A percentile compares a stretch with the other conserved stretches of the same genome.
Conservation (phyloP, 2,113 vertebrate genomes). For the Rhea pennata region DNA sequence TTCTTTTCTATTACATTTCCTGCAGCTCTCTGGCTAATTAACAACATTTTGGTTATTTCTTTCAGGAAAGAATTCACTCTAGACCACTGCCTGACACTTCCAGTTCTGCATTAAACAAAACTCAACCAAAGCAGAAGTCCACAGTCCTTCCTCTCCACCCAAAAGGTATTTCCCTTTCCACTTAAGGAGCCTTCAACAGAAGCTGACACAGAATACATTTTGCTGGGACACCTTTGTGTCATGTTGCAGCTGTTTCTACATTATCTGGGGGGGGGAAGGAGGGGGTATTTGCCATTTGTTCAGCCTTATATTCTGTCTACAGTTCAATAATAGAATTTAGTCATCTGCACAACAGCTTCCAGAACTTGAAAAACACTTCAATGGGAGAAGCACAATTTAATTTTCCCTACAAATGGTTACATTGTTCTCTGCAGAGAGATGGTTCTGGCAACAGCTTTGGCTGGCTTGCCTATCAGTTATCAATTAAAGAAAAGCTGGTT, state of each 20-base stretch:
- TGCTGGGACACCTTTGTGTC: not conserved
- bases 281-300: not conserved
- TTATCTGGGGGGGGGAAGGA: fast-evolving
- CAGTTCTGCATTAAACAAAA: too few relatives aligned
- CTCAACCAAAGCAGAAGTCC: not conserved
- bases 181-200: not conserved
- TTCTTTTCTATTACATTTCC: not conserved
- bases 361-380: not conserved
- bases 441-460: not conserved
- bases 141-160: not conserved
- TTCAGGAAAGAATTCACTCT: not conserved
- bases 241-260: not conserved
- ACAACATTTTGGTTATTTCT: not conserved
- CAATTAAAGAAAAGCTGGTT: not conserved
- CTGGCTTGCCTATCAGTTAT: not conserved
- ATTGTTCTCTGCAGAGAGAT: not conserved
- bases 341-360: not conserved
- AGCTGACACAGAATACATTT: not conserved
- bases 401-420: not conserved
- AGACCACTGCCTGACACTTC: not conserved
- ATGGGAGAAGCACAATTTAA: not conserved
- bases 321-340: not conserved
- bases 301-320: not conserved
- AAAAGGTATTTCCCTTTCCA: not conserved
- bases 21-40: not conserved